These are phyloP conservation scores for Macquaria australasica DNA, from an alignment of 2,113 vertebrate genomes.

Conservation along the genomic window DNA sequence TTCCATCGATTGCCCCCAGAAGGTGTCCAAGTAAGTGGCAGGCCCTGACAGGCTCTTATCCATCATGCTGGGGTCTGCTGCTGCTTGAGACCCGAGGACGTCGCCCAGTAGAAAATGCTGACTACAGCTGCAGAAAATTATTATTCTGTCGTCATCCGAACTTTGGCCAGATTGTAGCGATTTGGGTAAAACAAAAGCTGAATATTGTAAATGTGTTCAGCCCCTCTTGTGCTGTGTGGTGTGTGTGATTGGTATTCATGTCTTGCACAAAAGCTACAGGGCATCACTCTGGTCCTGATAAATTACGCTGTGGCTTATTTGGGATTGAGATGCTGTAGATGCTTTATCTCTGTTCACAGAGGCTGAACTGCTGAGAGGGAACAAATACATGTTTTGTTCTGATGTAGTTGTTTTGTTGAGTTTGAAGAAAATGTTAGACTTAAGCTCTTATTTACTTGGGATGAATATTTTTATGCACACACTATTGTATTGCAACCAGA, in stretches of 20 bases:
- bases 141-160: slow-evolving; percentile 19
- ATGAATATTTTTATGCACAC: neutral
- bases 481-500: neutral
- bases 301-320: slow-evolving; percentile 24
- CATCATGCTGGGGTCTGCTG: slow-evolving; percentile 37
- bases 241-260: slow-evolving; percentile 37
- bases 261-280: slow-evolving; percentile 31
- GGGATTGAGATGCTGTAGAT: slow-evolving; percentile 26
- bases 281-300: slow-evolving; percentile 38
- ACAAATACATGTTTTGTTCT: slow-evolving; percentile 19
- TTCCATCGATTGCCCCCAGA: slow-evolving; percentile 51
- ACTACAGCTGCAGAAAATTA: slow-evolving; percentile 42
- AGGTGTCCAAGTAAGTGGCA: slow-evolving; percentile 49
- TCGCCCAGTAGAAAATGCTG: slow-evolving; percentile 27
- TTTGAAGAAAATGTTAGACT: neutral
- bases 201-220: slow-evolving; percentile 8
- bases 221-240: neutral
- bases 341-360: slow-evolving; percentile 14
- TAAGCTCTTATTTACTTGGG: neutral
- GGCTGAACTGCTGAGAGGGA: slow-evolving; percentile 9
- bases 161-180: slow-evolving; percentile 11
- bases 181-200: slow-evolving; percentile 39
- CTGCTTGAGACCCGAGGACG: slow-evolving; percentile 13
- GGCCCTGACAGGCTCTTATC: slow-evolving; percentile 52
- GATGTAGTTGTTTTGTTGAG: slow-evolving; percentile 15